Evolutionary conservation across 1,140 invertebrate species (phyloP).

Genomic region (Dolichoris vasculosae): DNA sequence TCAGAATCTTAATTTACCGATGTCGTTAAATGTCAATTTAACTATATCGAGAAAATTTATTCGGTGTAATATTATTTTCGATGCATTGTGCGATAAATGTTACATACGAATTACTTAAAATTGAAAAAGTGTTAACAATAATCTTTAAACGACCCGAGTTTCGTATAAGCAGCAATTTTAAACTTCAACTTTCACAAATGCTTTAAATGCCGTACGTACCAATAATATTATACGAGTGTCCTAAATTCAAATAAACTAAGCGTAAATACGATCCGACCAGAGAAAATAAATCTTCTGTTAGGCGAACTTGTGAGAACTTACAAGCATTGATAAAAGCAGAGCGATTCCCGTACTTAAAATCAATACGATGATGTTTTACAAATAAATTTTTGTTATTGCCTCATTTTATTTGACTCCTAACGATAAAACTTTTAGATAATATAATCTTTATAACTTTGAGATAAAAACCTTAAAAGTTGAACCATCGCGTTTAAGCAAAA

Average conservation of each 20-base stretch:
- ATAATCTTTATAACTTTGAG: slow-evolving; percentile 23
- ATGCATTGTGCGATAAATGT: not conserved
- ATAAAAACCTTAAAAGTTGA: slow-evolving; percentile 13
- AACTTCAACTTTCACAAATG: slow-evolving; percentile 20
- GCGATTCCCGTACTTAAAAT: slow-evolving; percentile 6
- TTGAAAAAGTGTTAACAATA: not conserved
- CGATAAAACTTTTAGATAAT: slow-evolving; percentile 29
- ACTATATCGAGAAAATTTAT: slow-evolving; percentile 8
- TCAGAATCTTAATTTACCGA: slow-evolving; percentile 15
- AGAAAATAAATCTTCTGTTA: slow-evolving; percentile 7
- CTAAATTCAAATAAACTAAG: slow-evolving; percentile 1
- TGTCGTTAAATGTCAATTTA: slow-evolving; percentile 9
- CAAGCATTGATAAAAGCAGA: slow-evolving; percentile 9
- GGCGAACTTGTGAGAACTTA: not conserved
- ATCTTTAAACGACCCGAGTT: not conserved
- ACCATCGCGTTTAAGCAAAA: not conserved
- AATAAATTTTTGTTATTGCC: slow-evolving; percentile 2
- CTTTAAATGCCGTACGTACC: slow-evolving; percentile 7
- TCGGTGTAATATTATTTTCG: not conserved
- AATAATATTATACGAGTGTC: slow-evolving; percentile 15
- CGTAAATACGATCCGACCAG: not conserved
- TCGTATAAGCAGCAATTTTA: not conserved
- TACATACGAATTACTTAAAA: slow-evolving; percentile 6
- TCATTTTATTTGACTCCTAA: not conserved
- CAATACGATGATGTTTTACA: slow-evolving; percentile 16